These are phyloP conservation scores for Sinella curviseta DNA, from an alignment of 1,140 invertebrate species.

Conservation along the genomic window DNA sequence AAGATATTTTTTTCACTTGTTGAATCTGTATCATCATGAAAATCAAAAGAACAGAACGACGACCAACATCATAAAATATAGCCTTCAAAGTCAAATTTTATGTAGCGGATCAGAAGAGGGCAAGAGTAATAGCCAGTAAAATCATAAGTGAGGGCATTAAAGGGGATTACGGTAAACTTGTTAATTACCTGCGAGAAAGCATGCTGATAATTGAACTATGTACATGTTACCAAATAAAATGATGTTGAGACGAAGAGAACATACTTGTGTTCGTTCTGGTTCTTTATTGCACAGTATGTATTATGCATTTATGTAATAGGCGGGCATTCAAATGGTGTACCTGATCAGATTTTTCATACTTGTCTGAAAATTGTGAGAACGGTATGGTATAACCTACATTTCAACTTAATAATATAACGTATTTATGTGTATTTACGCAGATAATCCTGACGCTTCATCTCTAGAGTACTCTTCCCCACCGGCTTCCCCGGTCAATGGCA, in stretches of 20 bases:
- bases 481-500: conserved; percentile 37
- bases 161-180: not conserved
- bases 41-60: too few relatives aligned
- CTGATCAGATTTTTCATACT: too few relatives aligned
- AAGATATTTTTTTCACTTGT: too few relatives aligned
- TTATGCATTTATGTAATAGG: too few relatives aligned
- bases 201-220: not conserved
- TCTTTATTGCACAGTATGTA: too few relatives aligned
- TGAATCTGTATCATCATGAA: not conserved
- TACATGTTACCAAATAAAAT: not conserved
- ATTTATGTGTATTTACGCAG: not conserved
- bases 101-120: not conserved
- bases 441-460: conserved; percentile 19
- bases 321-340: too few relatives aligned
- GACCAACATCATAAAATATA: too few relatives aligned
- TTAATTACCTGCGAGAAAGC: not conserved
- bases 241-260: too few relatives aligned
- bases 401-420: not conserved
- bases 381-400: not conserved
- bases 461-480: conserved; percentile 42
- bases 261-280: too few relatives aligned
- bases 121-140: not conserved
- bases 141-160: too few relatives aligned
- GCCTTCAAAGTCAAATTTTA: not conserved
- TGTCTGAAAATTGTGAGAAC: too few relatives aligned